Conservation (phyloP, 2,113 vertebrate genomes). For the Rattus norvegicus region DNA sequence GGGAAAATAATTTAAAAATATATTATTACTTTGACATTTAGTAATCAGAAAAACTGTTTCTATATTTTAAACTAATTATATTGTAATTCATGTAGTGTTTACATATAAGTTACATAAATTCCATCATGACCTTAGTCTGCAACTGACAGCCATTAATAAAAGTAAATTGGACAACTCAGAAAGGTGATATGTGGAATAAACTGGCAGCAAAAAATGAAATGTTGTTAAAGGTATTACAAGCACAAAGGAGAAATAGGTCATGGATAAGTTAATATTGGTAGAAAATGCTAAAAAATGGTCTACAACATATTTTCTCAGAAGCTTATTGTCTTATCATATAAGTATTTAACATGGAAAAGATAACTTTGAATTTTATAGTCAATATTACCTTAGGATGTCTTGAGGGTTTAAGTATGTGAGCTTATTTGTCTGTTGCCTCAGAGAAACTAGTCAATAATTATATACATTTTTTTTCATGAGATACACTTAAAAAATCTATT, state of each 20-base stretch:
- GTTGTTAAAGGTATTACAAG: neutral
- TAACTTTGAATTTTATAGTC: neutral
- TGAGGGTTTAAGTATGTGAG: neutral
- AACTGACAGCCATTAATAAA: neutral
- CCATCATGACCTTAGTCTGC: neutral
- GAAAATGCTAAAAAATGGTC: neutral
- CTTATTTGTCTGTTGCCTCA: neutral
- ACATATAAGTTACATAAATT: neutral
- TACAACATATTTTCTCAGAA: neutral
- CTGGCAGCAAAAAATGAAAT: neutral
- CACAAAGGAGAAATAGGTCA: neutral
- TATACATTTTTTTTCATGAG: neutral
- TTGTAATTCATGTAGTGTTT: neutral
- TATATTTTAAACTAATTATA: neutral
- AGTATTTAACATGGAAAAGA: neutral
- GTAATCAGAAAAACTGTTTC: neutral
- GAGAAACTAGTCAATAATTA: neutral
- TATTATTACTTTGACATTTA: neutral
- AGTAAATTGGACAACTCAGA: neutral
- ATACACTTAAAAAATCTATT: neutral
- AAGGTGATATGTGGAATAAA: neutral
- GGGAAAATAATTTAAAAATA: neutral
- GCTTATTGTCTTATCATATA: neutral
- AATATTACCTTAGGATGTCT: neutral
- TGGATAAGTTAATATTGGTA: neutral